Percentiles rank a stretch among this genome's conserved stretches.
Conservation (phyloP, 2,888 invertebrate genomes). For the Drosophila villosipedis region DNA sequence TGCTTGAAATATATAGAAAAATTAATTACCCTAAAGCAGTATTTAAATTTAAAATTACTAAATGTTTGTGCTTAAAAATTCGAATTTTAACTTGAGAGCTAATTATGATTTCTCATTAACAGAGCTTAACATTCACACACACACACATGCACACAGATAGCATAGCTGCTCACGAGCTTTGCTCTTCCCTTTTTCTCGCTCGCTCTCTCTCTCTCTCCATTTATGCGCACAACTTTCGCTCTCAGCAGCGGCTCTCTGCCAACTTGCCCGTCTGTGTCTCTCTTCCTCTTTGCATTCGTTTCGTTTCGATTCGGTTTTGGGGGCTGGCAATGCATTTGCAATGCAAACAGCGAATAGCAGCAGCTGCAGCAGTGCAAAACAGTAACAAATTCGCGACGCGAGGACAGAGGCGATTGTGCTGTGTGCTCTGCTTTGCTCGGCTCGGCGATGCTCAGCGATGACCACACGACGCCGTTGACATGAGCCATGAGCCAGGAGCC, state of each 20-base stretch:
- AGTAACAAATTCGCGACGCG: constrained; percentile 41
- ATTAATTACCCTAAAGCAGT: not conserved
- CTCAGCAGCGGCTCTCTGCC: constrained; percentile 9
- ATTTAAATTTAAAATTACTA: not conserved
- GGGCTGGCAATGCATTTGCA: constrained; percentile 43
- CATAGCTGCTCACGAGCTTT: constrained; percentile 24
- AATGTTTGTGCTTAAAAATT: not conserved
- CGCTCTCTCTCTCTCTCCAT: constrained; percentile 22
- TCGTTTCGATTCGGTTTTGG: constrained; percentile 2
- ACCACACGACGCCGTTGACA: constrained; percentile 26
- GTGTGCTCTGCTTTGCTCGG: not conserved
- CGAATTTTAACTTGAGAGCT: not conserved
- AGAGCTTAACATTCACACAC: constrained; percentile 13
- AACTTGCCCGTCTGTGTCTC: constrained; percentile 4
- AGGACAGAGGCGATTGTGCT: constrained; percentile 27
- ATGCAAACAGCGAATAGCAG: constrained; percentile 26
- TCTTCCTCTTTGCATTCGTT: constrained; percentile 4
- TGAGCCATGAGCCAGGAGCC: constrained; percentile 14
- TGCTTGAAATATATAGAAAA: not conserved
- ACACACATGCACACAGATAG: not conserved
- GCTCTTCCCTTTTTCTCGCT: constrained; percentile 19
- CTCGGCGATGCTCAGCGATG: constrained; percentile 30
- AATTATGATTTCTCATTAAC: constrained; percentile 45
- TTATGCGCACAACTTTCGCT: constrained; percentile 48
- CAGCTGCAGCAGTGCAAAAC: constrained; percentile 34